Evolutionary conservation across 2,797 vertebrate genomes (phyloP).

Genomic region (Petrocephalus sullivani): DNA sequence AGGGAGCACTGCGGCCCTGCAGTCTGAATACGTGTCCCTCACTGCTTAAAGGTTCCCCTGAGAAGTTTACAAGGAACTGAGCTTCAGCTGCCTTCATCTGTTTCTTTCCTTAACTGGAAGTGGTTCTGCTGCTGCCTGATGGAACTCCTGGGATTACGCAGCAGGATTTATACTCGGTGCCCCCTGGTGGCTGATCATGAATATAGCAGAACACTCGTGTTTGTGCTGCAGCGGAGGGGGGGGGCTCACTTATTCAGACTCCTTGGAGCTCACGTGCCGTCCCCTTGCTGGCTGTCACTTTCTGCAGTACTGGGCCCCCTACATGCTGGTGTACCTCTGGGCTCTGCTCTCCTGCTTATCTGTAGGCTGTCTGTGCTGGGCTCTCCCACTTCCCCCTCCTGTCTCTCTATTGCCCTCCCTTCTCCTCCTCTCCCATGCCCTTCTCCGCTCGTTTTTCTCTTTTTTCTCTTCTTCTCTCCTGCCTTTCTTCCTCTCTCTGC

Average conservation of each 20-base stretch:
- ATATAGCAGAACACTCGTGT: neutral
- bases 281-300: neutral
- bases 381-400: neutral
- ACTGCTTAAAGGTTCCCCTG: neutral
- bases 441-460: neutral
- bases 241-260: neutral
- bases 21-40: neutral
- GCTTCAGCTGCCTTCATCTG: neutral
- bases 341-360: neutral
- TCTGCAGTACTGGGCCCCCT: neutral
- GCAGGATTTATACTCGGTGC: neutral
- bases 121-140: neutral
- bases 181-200: constrained; percentile 13
- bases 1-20: neutral
- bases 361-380: neutral
- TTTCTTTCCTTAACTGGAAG: neutral
- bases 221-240: neutral
- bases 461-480: neutral
- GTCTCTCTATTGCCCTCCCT: neutral
- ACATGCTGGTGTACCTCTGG: neutral
- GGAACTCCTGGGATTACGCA: neutral
- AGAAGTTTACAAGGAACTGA: neutral
- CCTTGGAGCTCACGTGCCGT: neutral
- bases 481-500: neutral
- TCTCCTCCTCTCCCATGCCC: neutral